Conservation (phyloP, 1,140 invertebrate species). For the Sesamia nonagrioides region DNA sequence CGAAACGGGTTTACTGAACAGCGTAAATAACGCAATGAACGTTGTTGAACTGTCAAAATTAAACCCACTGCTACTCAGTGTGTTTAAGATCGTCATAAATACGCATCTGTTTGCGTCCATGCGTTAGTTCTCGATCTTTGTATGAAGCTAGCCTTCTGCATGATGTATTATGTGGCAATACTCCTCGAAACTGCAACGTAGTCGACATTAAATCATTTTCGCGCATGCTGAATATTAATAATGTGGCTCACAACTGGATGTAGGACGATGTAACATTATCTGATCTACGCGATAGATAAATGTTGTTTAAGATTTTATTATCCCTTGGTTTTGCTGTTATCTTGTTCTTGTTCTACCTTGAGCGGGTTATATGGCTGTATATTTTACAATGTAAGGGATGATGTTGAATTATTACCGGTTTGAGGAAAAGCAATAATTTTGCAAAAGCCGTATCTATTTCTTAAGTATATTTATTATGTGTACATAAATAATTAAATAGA, state of each 20-base stretch:
- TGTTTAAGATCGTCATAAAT: not conserved
- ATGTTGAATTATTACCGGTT: too few species aligned
- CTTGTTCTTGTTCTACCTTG: not conserved
- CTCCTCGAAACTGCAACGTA: conserved; percentile 30
- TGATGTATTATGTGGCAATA: not conserved
- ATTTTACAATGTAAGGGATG: not conserved
- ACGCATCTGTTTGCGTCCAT: not conserved
- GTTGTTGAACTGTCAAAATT: too few species aligned
- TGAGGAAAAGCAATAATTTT: too few species aligned
- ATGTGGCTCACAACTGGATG: conserved; percentile 49
- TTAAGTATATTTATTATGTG: too few species aligned
- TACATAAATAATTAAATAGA: too few species aligned
- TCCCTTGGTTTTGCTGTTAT: not conserved
- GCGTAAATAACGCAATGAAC: too few species aligned
- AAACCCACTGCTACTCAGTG: too few species aligned
- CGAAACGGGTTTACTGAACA: too few species aligned
- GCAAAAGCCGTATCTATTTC: too few species aligned
- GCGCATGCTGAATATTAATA: conserved; percentile 68
- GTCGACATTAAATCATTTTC: conserved; percentile 63
- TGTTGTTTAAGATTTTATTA: conserved; percentile 8
- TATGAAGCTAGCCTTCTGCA: not conserved
- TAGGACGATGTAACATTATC: conserved; percentile 15
- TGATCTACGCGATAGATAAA: not conserved
- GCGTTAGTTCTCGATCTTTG: not conserved
- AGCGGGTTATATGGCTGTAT: not conserved